These are phyloP conservation scores for Microcebus jonahi DNA, from an alignment of 2,113 vertebrate species.

Conservation along the genomic window DNA sequence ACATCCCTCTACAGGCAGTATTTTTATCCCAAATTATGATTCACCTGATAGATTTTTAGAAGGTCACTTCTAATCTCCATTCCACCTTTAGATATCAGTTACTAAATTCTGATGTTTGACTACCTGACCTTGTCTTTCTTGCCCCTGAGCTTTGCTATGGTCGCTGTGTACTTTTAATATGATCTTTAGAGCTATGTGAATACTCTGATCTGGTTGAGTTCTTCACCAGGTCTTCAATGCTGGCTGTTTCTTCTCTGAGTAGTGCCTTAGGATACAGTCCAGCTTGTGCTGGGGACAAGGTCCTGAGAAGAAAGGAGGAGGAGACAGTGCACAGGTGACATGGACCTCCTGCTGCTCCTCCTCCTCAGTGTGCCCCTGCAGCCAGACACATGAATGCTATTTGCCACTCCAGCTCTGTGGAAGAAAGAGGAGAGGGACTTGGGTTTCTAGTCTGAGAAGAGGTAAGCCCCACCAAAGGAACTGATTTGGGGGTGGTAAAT, in stretches of 20 bases:
- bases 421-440: not conserved
- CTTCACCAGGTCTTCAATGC: not conserved
- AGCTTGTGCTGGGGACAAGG: not conserved
- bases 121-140: not conserved
- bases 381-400: not conserved
- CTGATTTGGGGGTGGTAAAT: not conserved
- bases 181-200: not conserved
- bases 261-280: not conserved
- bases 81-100: not conserved
- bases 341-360: not conserved
- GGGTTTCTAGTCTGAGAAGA: not conserved
- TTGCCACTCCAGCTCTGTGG: not conserved
- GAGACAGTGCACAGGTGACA: not conserved
- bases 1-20: not conserved
- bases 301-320: not conserved
- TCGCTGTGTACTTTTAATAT: not conserved
- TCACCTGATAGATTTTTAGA: slow-evolving; percentile 43
- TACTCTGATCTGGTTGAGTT: not conserved
- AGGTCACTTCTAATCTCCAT: not conserved
- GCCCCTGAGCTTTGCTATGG: not conserved
- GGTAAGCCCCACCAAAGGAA: not conserved
- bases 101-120: slow-evolving; percentile 4
- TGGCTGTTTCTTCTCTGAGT: not conserved
- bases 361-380: not conserved
- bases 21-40: slow-evolving; percentile 36